Evolutionary conservation across 2,888 invertebrate genomes (phyloP), one percentile per base, ranked within the genome.

Genomic region (Sthenelais limicola): DNA sequence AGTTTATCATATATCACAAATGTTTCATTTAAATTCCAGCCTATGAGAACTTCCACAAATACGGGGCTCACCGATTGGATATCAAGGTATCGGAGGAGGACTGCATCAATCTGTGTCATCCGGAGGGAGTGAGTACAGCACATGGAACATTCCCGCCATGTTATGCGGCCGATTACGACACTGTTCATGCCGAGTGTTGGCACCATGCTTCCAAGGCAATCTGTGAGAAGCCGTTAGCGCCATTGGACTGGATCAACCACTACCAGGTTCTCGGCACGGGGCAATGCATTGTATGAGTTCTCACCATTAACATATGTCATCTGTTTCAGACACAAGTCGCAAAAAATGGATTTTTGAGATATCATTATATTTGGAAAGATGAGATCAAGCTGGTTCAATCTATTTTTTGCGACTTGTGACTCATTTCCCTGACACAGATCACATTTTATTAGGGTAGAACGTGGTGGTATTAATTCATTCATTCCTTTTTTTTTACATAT

Each of bases 61-160:
- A 33, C 56, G 18, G 32, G 4, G 56, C 32, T 2, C 7, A 12
- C n/a, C 56, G 56, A 15, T 18, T 56, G 1, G 24, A 56, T 18
- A 18, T 56, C 21, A 32, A 33, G 1, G 26, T 56, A 33, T 56
- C 56, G 12, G 56, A 56, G 56, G 56, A 56, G 56, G 56, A 56
- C 56, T 56, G 56, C 18, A 56, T 56, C 32, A 56, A 56, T 33
- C 21, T 56, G 56, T 56, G 56, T 15, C 56, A 56, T 21, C 56
- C 56, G 2, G 32, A 56, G 32, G 56, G 56, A 33, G 56, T 56
- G 30, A 12, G 18, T 18, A 56, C 56, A 9, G 32, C 18, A 2
- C 21, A 56, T 24, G 32, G 30, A 32, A 12, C 30, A 12, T 56
- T 56, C 56, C 7, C 3, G n/a, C 56, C 56, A 1, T 56, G 56